A percentile compares a stretch with the other conserved stretches of the same genome.
These are phyloP conservation scores for Lamprologus sp. DNA, from an alignment of 2,113 vertebrate species.

Conservation along the genomic window DNA sequence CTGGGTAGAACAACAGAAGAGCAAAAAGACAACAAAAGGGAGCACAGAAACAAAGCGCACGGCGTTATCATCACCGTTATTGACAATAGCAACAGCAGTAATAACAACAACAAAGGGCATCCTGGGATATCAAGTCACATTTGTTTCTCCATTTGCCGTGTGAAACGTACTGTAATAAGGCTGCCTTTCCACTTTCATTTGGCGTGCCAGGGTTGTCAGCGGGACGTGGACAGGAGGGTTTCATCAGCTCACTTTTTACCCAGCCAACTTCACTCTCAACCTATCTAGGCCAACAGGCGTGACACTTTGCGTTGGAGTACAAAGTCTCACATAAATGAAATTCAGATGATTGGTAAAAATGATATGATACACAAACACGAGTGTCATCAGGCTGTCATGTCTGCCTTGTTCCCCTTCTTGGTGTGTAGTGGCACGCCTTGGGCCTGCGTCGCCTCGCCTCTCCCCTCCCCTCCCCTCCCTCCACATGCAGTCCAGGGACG, in stretches of 20 bases:
- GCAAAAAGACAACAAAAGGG: slow-evolving; percentile 33
- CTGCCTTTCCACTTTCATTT: slow-evolving; percentile 61
- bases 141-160: slow-evolving; percentile 49
- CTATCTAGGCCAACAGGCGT: slow-evolving; percentile 68
- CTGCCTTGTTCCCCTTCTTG: slow-evolving; percentile 42
- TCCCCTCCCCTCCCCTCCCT: neutral
- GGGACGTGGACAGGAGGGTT: slow-evolving; percentile 50
- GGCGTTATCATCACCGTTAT: slow-evolving; percentile 53
- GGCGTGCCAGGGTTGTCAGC: slow-evolving; percentile 52
- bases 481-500: slow-evolving; percentile 44
- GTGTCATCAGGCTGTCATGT: slow-evolving; percentile 64
- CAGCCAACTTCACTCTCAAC: slow-evolving; percentile 48
- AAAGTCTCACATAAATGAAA: slow-evolving; percentile 59
- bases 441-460: slow-evolving; percentile 28
- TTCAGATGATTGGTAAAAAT: slow-evolving; percentile 72
- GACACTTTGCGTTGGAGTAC: slow-evolving; percentile 56
- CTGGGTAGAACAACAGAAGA: slow-evolving; percentile 35
- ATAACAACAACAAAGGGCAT: slow-evolving; percentile 57
- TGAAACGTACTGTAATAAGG: slow-evolving; percentile 54
- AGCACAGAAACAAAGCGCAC: slow-evolving; percentile 37
- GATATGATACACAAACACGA: slow-evolving; percentile 68
- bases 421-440: slow-evolving; percentile 50
- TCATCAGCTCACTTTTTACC: slow-evolving; percentile 62
- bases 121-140: slow-evolving; percentile 60
- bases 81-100: slow-evolving; percentile 50